phyloP scores from a whole-genome alignment of 2,113 vertebrate genomes.

The Corythoichthys intestinalis region DNA sequence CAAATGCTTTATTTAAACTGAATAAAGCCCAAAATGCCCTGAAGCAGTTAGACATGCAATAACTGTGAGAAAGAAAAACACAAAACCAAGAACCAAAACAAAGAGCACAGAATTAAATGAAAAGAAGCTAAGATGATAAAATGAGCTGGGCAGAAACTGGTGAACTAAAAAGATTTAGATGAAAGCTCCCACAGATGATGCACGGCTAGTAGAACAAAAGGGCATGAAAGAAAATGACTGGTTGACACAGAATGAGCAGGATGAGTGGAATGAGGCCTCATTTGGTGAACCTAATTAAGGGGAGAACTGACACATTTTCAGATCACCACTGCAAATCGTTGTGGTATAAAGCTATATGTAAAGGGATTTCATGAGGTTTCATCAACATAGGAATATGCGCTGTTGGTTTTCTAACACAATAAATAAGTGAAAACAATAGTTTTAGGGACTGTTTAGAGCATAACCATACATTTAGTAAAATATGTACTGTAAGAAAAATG shows the following conservation, averaged over 20 bases:
- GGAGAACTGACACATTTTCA: neutral
- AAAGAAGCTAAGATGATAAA: neutral
- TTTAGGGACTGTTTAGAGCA: neutral
- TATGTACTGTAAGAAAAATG: too few species aligned
- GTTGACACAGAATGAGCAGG: neutral
- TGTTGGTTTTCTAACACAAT: neutral
- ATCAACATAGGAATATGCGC: neutral
- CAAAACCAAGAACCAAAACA: neutral
- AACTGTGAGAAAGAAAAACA: neutral
- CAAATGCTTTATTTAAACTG: neutral
- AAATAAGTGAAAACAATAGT: neutral
- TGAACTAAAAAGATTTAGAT: neutral
- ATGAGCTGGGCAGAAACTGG: neutral
- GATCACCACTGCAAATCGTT: neutral
- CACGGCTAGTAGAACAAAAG: neutral
- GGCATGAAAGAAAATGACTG: neutral
- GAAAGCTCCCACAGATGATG: neutral
- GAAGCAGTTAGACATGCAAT: constrained; percentile 3
- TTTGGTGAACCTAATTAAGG: neutral
- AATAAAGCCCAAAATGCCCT: neutral
- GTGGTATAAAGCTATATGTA: neutral
- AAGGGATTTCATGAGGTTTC: neutral
- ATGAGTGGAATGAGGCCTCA: neutral
- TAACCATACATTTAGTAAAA: neutral
- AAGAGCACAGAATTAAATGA: neutral